Evolutionary conservation across 2,797 vertebrate species (phyloP), one percentile per base, ranked within the genome.

Genomic region (Etheostoma nigrum): DNA sequence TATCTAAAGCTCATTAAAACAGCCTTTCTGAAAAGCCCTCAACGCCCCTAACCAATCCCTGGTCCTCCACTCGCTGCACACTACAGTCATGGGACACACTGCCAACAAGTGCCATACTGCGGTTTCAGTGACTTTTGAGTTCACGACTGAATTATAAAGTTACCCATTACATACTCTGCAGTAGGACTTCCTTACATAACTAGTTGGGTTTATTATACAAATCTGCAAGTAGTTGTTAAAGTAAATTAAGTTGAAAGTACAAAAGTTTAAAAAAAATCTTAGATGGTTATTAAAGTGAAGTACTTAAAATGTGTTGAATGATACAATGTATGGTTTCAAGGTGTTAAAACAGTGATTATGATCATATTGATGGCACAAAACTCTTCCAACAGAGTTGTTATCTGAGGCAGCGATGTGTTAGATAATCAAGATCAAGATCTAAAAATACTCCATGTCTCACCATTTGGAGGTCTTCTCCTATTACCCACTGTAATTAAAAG

Each of bases 401-500:
- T 88, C 79, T 76, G 81, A 87, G 82, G 78, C 74, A 88, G 78
- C 64, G 9, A 77, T 45, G 83, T 84, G 83, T 94, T 90, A 86
- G 92, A 93, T 89, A 93, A 92, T 93, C 90, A 89, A 90, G 84
- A 88, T 87, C 86, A 81, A 85, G 72, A 81, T 93, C 94, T 95
- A 95, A 93, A 94, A 94, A 95, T 95, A 95, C 84, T 71, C 79
- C 6, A 14, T 87, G 89, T 95, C 92, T 95, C 91, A 88, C 90
- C 90, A 92, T 92, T 91, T 90, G 84, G 86, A 92, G 93, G 85
- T 89, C 91, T 87, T 92, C 91, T 94, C 94, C 92, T 89, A 90
- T 95, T 94, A 93, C 93, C 85, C 81, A 64, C 81, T 90, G 91
- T 95, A 95, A 95, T 95, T 95, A 95, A 94, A 94, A 94, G 90